These are phyloP conservation scores for Callyntrura sp. DNA, from an alignment of 2,888 invertebrate species.

Conservation along the genomic window DNA sequence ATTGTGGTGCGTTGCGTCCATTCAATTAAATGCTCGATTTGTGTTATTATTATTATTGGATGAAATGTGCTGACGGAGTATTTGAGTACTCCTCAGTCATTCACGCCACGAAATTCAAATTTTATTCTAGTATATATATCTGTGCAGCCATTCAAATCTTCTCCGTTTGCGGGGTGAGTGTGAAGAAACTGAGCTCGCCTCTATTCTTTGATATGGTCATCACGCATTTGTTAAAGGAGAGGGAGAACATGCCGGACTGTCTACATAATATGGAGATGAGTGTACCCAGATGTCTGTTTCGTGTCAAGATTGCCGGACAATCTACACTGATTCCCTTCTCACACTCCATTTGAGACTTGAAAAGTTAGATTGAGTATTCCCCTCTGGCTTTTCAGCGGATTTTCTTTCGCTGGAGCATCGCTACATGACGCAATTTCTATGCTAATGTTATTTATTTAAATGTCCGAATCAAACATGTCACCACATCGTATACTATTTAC, in stretches of 20 bases:
- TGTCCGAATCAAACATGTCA: constrained; percentile 56
- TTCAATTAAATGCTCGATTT: constrained; percentile 65
- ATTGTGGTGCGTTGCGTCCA: background rate
- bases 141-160: constrained; percentile 22
- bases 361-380: constrained; percentile 74
- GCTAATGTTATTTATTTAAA: constrained; percentile 81
- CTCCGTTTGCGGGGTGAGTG: constrained; percentile 28
- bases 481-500: background rate
- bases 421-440: constrained; percentile 84
- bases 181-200: background rate
- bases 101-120: constrained; percentile 63
- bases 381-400: constrained; percentile 67
- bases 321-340: constrained; percentile 68
- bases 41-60: constrained; percentile 57
- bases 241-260: constrained; percentile 47
- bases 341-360: constrained; percentile 76
- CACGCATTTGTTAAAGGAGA: constrained; percentile 29
- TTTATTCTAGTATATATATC: background rate
- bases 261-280: constrained; percentile 73
- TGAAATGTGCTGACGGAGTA: constrained; percentile 51
- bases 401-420: constrained; percentile 50
- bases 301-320: constrained; percentile 80
- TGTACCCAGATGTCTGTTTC: constrained; percentile 74
- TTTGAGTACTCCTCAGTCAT: constrained; percentile 31
- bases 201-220: constrained; percentile 26